Percentiles rank a stretch among this genome's conserved stretches.
These are phyloP conservation scores for Xestia ashworthii DNA, from an alignment of 2,888 invertebrate species.

Conservation along the genomic window DNA sequence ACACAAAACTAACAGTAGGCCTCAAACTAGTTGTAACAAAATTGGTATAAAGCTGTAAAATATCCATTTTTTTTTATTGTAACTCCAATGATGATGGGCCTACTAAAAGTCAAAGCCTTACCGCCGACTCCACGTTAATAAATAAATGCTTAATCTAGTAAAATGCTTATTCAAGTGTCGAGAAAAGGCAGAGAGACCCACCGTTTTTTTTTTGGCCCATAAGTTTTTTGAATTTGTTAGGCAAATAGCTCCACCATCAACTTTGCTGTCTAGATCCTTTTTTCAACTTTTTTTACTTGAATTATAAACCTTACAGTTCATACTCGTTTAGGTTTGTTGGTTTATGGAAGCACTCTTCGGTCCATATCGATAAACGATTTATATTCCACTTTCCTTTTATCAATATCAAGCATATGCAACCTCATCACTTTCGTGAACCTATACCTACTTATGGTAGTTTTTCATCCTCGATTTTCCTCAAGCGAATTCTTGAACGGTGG, in stretches of 20 bases:
- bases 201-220: not conserved
- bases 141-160: not conserved
- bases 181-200: not conserved
- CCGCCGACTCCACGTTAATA: not conserved
- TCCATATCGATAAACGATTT: conserved; percentile 28
- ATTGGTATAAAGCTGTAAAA: not conserved
- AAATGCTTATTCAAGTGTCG: not conserved
- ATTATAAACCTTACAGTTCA: not conserved
- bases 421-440: conserved; percentile 20
- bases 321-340: not conserved
- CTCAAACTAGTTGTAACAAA: not conserved
- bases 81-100: not conserved
- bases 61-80: not conserved
- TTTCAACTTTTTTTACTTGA: not conserved
- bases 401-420: conserved; percentile 26
- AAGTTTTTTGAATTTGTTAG: not conserved
- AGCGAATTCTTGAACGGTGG: not conserved
- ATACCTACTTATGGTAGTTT: not conserved
- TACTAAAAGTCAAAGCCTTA: not conserved
- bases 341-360: not conserved
- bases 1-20: too few relatives aligned
- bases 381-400: conserved; percentile 10
- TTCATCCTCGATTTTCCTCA: conserved; percentile 1
- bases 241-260: not conserved
- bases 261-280: not conserved